Evolutionary conservation across 2,797 vertebrate genomes (phyloP).

Genomic region (Anabacerthia variegaticeps): DNA sequence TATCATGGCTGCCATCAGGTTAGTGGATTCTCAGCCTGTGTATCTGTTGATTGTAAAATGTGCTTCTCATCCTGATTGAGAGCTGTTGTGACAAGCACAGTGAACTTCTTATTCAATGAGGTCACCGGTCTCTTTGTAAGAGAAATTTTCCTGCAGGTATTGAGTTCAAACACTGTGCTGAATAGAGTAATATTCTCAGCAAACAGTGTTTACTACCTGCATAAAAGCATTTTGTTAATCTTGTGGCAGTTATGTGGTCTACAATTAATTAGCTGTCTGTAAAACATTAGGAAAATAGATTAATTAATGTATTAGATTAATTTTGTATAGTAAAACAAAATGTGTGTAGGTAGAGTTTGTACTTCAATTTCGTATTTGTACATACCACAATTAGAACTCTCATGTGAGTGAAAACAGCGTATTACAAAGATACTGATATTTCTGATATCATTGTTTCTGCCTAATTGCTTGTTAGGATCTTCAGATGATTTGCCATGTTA

Average conservation of each 20-base stretch:
- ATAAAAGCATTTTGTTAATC: not conserved
- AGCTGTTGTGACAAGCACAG: not conserved
- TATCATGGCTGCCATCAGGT: not conserved
- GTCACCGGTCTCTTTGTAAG: not conserved
- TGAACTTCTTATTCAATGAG: not conserved
- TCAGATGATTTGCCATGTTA: conserved; percentile 24
- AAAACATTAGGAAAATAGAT: not conserved
- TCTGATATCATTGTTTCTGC: conserved; percentile 38
- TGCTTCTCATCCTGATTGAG: not conserved
- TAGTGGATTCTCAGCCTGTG: not conserved
- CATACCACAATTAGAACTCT: conserved; percentile 51
- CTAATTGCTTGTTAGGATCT: conserved; percentile 54
- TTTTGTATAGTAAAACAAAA: not conserved
- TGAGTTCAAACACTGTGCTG: not conserved
- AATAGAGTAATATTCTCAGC: not conserved
- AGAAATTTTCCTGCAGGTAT: not conserved
- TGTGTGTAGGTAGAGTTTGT: not conserved
- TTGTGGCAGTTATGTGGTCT: not conserved
- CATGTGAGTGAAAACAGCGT: not conserved
- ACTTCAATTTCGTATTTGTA: not conserved
- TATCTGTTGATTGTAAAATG: not conserved
- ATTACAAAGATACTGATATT: conserved; percentile 1
- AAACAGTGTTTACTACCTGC: not conserved
- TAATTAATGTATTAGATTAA: not conserved
- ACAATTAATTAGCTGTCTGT: conserved; percentile 21